A percentile compares a stretch with the other conserved stretches of the same genome.
Conservation (phyloP, 2,888 invertebrate species). For the Archips crataeganus region DNA sequence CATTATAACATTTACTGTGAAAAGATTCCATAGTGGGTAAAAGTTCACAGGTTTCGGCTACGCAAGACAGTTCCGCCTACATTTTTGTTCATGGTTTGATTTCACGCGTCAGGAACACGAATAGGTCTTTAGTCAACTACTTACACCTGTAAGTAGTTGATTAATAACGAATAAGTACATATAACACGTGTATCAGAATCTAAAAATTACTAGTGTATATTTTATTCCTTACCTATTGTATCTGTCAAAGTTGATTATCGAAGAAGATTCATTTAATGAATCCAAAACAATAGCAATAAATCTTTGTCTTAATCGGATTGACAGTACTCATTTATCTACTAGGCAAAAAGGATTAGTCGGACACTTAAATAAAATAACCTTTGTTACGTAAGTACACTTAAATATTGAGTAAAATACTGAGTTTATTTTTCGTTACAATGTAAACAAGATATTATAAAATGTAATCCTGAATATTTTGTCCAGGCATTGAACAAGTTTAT, state of each 20-base stretch:
- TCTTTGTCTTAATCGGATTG: slow-evolving; percentile 18
- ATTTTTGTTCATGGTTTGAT: neutral
- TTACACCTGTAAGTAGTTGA: no score
- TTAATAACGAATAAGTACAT: no score
- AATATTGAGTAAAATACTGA: neutral
- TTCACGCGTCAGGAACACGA: neutral
- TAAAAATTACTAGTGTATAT: neutral
- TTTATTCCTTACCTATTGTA: neutral
- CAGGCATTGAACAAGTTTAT: no score
- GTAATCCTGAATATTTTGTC: no score
- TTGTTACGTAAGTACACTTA: neutral
- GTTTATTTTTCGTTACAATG: neutral
- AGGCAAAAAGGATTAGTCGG: slow-evolving; percentile 5
- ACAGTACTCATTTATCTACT: slow-evolving; percentile 23
- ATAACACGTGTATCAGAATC: no score
- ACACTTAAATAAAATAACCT: neutral
- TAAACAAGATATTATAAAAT: neutral
- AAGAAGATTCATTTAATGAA: neutral
- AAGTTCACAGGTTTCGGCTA: neutral
- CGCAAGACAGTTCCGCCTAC: neutral
- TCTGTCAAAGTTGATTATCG: neutral
- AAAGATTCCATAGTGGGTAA: neutral
- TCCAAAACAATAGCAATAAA: slow-evolving; percentile 13
- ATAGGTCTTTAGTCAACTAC: no score
- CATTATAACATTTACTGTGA: neutral